Percentiles rank a stretch among this genome's conserved stretches.
Evolutionary conservation across 2,113 vertebrate species (phyloP).

Genomic region (Sapajus apella): DNA sequence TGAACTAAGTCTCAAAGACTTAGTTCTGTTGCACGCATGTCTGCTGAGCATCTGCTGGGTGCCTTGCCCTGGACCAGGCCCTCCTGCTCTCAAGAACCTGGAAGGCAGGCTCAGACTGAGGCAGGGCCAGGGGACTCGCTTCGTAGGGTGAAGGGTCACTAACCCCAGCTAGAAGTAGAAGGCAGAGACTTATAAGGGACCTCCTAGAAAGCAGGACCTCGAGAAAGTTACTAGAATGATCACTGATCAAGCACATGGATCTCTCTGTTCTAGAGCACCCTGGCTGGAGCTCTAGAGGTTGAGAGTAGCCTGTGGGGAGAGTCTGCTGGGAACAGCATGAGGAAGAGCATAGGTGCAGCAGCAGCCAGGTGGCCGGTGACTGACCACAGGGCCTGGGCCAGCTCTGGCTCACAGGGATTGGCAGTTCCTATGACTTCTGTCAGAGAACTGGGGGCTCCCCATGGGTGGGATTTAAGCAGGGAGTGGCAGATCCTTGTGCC

Average conservation of each 20-base stretch:
- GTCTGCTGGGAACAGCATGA: background rate
- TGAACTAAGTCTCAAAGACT: background rate
- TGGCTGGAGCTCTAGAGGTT: background rate
- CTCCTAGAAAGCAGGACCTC: background rate
- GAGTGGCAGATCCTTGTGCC: background rate
- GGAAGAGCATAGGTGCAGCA: background rate
- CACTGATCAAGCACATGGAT: too few species aligned
- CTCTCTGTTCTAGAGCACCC: background rate
- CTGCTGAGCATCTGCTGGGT: background rate
- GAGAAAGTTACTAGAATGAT: background rate
- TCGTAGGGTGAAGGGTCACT: background rate
- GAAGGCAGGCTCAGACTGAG: background rate
- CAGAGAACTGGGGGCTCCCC: background rate
- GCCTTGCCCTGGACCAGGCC: accelerated
- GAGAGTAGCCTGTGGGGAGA: background rate
- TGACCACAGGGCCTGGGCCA: too few species aligned
- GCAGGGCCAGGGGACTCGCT: background rate
- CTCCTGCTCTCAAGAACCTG: background rate
- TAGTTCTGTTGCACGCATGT: background rate
- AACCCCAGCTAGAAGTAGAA: background rate
- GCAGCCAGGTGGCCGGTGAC: background rate
- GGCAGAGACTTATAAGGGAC: background rate
- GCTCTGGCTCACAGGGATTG: background rate
- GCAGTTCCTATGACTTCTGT: background rate
- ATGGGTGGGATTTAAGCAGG: background rate